A percentile compares a stretch with the other conserved stretches of the same genome.
Conservation (phyloP, 1,140 invertebrate genomes). For the Drosophila navojoa region DNA sequence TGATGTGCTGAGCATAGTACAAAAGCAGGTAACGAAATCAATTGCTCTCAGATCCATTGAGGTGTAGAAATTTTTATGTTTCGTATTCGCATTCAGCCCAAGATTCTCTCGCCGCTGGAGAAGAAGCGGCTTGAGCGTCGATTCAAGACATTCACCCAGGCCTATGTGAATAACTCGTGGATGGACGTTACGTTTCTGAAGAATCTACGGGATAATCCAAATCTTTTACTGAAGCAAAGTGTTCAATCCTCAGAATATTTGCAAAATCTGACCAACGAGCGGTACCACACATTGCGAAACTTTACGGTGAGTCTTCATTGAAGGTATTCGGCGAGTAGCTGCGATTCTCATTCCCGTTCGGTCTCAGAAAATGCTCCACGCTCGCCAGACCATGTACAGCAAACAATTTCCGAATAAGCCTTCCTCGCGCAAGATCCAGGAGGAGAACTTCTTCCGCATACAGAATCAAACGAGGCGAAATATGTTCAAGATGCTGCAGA, state of each 20-base stretch:
- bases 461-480: slow-evolving; percentile 75
- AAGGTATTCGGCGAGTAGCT: background rate
- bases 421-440: slow-evolving; percentile 33
- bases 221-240: slow-evolving; percentile 43
- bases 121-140: slow-evolving; percentile 49
- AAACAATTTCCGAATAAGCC: slow-evolving; percentile 44
- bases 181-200: slow-evolving; percentile 64
- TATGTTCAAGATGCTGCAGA: slow-evolving; percentile 66
- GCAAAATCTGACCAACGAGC: slow-evolving; percentile 25
- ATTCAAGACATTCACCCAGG: slow-evolving; percentile 68
- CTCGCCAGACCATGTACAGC: slow-evolving; percentile 65
- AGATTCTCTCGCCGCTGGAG: slow-evolving; percentile 63
- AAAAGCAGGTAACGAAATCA: slow-evolving; percentile 49
- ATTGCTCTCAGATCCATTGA: background rate
- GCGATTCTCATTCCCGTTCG: background rate
- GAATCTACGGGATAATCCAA: slow-evolving; percentile 49
- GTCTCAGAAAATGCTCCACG: slow-evolving; percentile 79
- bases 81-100: slow-evolving; percentile 30
- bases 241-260: slow-evolving; percentile 38
- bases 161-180: slow-evolving; percentile 65
- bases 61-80: background rate
- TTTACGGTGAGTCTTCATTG: slow-evolving; percentile 40
- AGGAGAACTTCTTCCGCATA: slow-evolving; percentile 63
- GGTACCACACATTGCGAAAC: slow-evolving; percentile 47
- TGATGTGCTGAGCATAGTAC: slow-evolving; percentile 72